A percentile compares a stretch with the other conserved stretches of the same genome.
phyloP scores from a whole-genome alignment of 2,888 invertebrate genomes.

The Noctua janthina region DNA sequence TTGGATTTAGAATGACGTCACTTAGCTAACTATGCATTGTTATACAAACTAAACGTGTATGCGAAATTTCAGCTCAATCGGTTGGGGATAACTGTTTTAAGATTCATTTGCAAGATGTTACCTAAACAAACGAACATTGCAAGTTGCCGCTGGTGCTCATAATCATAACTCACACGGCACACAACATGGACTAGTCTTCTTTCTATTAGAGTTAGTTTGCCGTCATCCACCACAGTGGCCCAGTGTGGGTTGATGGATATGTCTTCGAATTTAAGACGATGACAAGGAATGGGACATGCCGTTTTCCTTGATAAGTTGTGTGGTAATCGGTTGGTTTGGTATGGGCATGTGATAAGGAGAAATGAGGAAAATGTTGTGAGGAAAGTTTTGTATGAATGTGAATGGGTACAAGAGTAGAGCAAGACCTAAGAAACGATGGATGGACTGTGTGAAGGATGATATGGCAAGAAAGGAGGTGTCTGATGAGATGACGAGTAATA shows the following conservation, averaged over 20 bases:
- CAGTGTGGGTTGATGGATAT: neutral
- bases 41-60: too few relatives aligned
- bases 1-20: too few relatives aligned
- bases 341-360: neutral
- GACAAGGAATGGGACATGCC: neutral
- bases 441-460: neutral
- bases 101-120: too few relatives aligned
- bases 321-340: neutral
- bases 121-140: too few relatives aligned
- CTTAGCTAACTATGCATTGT: too few relatives aligned
- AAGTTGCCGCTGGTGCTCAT: neutral
- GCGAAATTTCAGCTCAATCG: too few relatives aligned
- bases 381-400: neutral
- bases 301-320: neutral
- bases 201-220: neutral
- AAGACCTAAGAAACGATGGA: neutral
- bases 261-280: neutral
- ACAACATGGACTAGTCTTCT: neutral
- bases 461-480: neutral
- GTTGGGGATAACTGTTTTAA: too few relatives aligned
- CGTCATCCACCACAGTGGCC: neutral
- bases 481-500: neutral
- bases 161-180: neutral
- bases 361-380: neutral
- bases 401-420: neutral